phyloP scores from a whole-genome alignment of 2,113 vertebrate species.

The Sturnira hondurensis region DNA sequence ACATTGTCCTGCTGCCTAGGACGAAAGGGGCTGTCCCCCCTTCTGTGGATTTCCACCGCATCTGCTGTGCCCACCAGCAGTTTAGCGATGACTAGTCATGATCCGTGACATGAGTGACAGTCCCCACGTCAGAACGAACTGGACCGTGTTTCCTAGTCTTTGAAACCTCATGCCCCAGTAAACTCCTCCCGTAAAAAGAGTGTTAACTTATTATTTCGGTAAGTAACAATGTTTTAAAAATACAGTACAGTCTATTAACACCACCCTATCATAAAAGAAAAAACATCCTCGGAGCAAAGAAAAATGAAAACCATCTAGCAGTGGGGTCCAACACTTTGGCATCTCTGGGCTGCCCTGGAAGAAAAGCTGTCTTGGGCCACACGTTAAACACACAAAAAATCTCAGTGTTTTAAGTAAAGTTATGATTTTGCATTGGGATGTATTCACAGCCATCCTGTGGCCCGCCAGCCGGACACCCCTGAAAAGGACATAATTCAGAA shows the following conservation, averaged over 20 bases:
- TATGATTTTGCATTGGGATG: too few species aligned
- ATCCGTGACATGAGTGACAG: neutral
- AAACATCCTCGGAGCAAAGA: neutral
- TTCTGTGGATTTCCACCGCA: neutral
- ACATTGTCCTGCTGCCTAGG: neutral
- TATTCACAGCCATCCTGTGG: too few species aligned
- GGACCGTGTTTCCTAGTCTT: neutral
- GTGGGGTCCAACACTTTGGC: too few species aligned
- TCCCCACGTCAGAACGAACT: neutral
- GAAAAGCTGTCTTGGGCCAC: too few species aligned
- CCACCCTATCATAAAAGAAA: neutral
- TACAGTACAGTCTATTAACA: neutral
- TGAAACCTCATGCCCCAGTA: neutral
- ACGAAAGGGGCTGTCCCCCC: neutral
- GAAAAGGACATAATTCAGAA: neutral
- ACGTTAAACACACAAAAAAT: too few species aligned
- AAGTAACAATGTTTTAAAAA: neutral
- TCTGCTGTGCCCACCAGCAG: too few species aligned
- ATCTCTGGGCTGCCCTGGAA: too few species aligned
- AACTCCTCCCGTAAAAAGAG: neutral
- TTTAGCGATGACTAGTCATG: neutral
- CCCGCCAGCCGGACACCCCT: too few species aligned
- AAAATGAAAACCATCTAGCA: neutral
- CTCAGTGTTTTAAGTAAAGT: too few species aligned
- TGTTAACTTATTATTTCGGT: neutral